Evolutionary conservation across 2,797 vertebrate species (phyloP).

Genomic region (Karalla daura): DNA sequence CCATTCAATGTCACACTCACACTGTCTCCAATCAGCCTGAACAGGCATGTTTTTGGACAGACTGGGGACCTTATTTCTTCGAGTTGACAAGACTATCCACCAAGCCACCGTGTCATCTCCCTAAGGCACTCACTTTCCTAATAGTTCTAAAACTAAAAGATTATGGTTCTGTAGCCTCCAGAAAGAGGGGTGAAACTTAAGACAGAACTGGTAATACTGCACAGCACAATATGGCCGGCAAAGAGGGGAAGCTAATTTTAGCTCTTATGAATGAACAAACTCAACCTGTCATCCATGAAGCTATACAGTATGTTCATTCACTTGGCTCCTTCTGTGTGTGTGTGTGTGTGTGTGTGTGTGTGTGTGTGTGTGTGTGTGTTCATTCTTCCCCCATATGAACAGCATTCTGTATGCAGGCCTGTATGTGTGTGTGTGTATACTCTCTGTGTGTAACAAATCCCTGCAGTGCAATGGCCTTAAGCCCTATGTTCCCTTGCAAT

Average conservation of each 20-base stretch:
- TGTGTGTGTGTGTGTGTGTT: background rate
- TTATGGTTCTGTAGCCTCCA: background rate
- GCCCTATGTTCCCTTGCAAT: slow-evolving; percentile 65
- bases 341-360: background rate
- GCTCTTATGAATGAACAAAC: background rate
- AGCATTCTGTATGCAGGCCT: background rate
- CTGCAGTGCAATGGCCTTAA: slow-evolving; percentile 67
- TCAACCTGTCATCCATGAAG: background rate
- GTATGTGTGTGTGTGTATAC: background rate
- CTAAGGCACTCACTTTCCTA: no score
- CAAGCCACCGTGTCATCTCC: no score
- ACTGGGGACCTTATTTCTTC: no score
- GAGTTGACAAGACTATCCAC: no score
- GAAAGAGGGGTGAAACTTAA: slow-evolving; percentile 7
- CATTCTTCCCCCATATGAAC: no score
- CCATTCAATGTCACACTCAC: no score
- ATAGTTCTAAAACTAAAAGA: slow-evolving; percentile 23
- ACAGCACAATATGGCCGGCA: background rate
- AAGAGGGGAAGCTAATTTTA: background rate
- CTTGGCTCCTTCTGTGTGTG: background rate
- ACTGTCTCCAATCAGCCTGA: no score
- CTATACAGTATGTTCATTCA: background rate
- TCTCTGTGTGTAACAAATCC: slow-evolving; percentile 56
- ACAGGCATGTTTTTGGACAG: no score
- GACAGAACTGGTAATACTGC: background rate